phyloP scores from a whole-genome alignment of 2,888 invertebrate genomes.

The Andrena camellia region DNA sequence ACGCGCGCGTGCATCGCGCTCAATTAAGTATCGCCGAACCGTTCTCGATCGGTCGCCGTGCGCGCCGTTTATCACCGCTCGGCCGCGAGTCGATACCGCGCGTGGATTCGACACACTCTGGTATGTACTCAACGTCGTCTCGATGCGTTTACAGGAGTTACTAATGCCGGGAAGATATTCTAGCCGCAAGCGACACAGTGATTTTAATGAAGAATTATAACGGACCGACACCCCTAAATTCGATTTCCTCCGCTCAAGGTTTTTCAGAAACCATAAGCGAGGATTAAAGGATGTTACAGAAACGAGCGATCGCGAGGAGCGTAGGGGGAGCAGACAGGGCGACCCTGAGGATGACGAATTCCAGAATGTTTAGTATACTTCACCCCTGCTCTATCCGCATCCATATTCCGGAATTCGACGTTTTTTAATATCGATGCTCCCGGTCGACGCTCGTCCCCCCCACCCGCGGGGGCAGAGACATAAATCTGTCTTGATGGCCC shows the following conservation, averaged over 20 bases:
- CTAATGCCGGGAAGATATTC: too few species aligned
- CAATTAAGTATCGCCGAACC: conserved; percentile 22
- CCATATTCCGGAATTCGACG: conserved; percentile 39
- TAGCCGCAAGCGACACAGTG: too few species aligned
- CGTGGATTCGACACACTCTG: not conserved
- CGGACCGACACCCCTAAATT: not conserved
- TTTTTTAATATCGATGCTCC: conserved; percentile 16
- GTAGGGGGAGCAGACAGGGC: conserved; percentile 43
- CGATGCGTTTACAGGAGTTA: not conserved
- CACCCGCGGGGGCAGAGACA: conserved; percentile 20
- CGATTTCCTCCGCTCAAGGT: not conserved
- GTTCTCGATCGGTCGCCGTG: conserved; percentile 11
- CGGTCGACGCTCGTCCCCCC: not conserved
- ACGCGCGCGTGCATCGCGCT: not conserved
- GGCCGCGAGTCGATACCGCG: conserved; percentile 1
- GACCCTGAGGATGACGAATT: conserved; percentile 60
- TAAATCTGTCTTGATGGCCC: conserved; percentile 43
- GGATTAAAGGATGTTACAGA: not conserved
- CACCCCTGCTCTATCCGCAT: conserved; percentile 44
- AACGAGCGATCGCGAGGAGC: conserved; percentile 32
- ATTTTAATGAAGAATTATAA: too few species aligned
- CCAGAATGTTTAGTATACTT: conserved; percentile 61
- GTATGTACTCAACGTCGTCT: not conserved
- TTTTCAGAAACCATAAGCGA: not conserved
- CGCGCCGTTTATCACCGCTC: not conserved